Conservation (phyloP, 2,888 invertebrate species). For the Ecliptopera silaceata region DNA sequence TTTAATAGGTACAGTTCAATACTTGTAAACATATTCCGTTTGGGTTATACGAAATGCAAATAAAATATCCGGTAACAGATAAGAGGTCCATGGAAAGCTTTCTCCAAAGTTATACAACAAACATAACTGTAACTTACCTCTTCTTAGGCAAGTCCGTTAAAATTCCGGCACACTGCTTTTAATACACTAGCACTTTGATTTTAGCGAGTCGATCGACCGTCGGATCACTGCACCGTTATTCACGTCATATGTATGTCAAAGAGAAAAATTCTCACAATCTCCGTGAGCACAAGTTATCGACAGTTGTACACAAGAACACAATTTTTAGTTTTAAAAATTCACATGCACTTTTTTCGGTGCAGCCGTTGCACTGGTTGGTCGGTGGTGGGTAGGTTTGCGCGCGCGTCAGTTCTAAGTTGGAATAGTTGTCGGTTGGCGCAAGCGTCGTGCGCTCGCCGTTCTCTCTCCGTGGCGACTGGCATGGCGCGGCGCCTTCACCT, state of each 20-base stretch:
- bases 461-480: constrained; percentile 67
- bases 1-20: not conserved
- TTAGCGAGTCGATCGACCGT: constrained; percentile 77
- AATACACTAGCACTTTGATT: constrained; percentile 79
- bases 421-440: constrained; percentile 46
- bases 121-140: constrained; percentile 81
- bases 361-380: constrained; percentile 47
- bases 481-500: constrained; percentile 71
- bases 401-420: constrained; percentile 43
- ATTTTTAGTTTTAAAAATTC: constrained; percentile 48
- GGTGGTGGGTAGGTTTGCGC: constrained; percentile 50
- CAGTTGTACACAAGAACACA: constrained; percentile 62
- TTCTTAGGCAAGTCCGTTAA: constrained; percentile 79
- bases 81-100: constrained; percentile 51
- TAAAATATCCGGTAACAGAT: constrained; percentile 43
- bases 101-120: constrained; percentile 76
- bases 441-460: constrained; percentile 64
- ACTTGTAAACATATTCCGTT: not conserved
- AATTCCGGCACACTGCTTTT: constrained; percentile 75
- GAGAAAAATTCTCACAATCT: constrained; percentile 68
- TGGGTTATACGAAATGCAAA: constrained; percentile 25
- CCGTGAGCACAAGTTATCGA: constrained; percentile 45
- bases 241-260: constrained; percentile 80
- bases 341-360: constrained; percentile 54
- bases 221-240: constrained; percentile 76